These are phyloP conservation scores for Ctenomys sociabilis DNA, from an alignment of 2,113 vertebrate genomes.

Conservation along the genomic window DNA sequence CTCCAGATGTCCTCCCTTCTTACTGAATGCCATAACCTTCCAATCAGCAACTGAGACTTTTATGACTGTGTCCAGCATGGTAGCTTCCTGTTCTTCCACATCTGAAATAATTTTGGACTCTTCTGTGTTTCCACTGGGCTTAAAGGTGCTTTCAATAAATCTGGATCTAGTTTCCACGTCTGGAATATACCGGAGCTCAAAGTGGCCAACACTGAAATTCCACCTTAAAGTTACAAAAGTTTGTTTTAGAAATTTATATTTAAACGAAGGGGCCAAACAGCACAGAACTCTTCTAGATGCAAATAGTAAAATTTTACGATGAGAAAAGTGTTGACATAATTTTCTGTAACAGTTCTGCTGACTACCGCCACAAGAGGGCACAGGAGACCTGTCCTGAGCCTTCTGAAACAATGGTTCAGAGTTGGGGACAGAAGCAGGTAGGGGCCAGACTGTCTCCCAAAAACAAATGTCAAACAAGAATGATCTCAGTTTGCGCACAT, in stretches of 20 bases:
- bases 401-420: neutral
- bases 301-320: neutral
- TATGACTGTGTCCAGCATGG: constrained; percentile 92
- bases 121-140: constrained; percentile 87
- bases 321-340: neutral
- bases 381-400: neutral
- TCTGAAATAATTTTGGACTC: constrained; percentile 92
- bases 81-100: constrained; percentile 89
- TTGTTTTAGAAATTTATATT: constrained; percentile 71
- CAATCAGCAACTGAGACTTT: constrained; percentile 98
- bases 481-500: neutral
- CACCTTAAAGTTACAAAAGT: constrained; percentile 89
- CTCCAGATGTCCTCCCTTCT: constrained; percentile 91
- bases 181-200: constrained; percentile 94
- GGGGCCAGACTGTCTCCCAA: neutral
- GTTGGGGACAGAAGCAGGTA: neutral
- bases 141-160: constrained; percentile 92
- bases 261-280: constrained; percentile 43
- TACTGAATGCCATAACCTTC: constrained; percentile 98
- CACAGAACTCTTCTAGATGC: constrained; percentile 10
- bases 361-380: constrained; percentile 56
- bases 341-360: neutral
- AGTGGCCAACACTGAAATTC: constrained; percentile 99
- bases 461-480: neutral
- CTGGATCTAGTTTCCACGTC: constrained; percentile 90